These are phyloP conservation scores for Setipinna tenuifilis DNA, from an alignment of 2,797 vertebrate genomes.

Conservation along the genomic window DNA sequence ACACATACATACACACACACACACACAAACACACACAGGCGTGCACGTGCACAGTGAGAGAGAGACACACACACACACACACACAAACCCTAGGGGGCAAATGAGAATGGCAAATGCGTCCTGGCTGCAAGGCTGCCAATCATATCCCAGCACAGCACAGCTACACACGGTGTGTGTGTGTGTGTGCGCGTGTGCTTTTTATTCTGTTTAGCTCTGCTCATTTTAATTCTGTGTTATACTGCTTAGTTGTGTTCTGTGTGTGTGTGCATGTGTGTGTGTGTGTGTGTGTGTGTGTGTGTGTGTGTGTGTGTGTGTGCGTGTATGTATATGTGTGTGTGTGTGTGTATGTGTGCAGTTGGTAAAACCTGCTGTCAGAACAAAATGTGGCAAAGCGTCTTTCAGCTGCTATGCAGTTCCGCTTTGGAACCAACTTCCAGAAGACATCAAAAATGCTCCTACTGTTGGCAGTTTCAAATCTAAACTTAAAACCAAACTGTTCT, in stretches of 20 bases:
- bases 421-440: too few relatives aligned
- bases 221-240: too few relatives aligned
- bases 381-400: too few relatives aligned
- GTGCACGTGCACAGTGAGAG: constrained; percentile 27
- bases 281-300: constrained; percentile 12
- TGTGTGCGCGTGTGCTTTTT: constrained; percentile 20
- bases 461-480: too few relatives aligned
- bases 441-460: too few relatives aligned
- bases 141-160: not conserved
- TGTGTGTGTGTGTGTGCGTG: not conserved
- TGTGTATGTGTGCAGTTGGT: not conserved
- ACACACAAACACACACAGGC: constrained; percentile 42
- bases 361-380: not conserved
- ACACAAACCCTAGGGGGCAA: constrained; percentile 30
- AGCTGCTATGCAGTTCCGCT: too few relatives aligned
- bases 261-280: constrained; percentile 21
- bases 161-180: too few relatives aligned
- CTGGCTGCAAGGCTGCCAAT: not conserved
- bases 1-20: not conserved
- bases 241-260: constrained; percentile 28
- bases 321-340: not conserved
- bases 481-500: too few relatives aligned
- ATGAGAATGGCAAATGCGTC: not conserved
- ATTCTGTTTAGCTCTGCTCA: too few relatives aligned
- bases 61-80: constrained; percentile 32